Percentiles rank a stretch among this genome's conserved stretches.
Evolutionary conservation across 2,113 vertebrate genomes (phyloP).

Genomic region (Prionailurus bengalensis): DNA sequence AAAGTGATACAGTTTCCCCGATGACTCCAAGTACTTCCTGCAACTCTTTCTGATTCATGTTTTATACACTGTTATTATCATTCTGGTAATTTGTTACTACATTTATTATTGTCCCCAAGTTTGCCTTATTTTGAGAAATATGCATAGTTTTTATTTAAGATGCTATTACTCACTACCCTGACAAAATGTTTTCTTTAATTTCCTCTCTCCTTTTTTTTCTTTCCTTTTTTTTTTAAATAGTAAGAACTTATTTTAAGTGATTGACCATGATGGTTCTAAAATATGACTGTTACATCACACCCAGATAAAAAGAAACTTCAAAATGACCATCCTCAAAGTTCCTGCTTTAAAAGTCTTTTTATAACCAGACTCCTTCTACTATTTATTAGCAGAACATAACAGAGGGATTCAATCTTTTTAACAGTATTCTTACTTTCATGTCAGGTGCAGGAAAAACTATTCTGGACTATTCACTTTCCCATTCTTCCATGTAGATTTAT

Average conservation of each 20-base stretch:
- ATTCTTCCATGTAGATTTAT: not conserved
- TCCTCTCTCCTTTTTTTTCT: not conserved
- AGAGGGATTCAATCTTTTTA: not conserved
- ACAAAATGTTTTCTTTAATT: not conserved
- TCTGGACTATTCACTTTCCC: not conserved
- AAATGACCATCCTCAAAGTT: constrained; percentile 3
- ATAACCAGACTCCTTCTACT: not conserved
- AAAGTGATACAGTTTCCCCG: not conserved
- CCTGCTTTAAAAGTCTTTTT: constrained; percentile 48
- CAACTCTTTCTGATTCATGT: not conserved
- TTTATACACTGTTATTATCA: not conserved
- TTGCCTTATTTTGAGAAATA: not conserved
- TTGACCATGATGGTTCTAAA: not conserved
- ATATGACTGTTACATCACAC: not conserved
- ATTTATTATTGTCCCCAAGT: not conserved
- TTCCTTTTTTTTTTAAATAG: constrained; percentile 28
- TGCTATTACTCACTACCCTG: not conserved
- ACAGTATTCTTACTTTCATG: constrained; percentile 8
- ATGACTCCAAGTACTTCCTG: not conserved
- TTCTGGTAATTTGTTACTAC: not conserved
- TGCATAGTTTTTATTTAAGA: not conserved
- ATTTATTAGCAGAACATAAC: not conserved
- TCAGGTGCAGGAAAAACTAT: not conserved
- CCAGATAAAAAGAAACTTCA: constrained; percentile 36
- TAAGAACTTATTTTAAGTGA: constrained; percentile 47